Evolutionary conservation across 1,140 invertebrate genomes (phyloP).

Genomic region (Asbolus verrucosus): DNA sequence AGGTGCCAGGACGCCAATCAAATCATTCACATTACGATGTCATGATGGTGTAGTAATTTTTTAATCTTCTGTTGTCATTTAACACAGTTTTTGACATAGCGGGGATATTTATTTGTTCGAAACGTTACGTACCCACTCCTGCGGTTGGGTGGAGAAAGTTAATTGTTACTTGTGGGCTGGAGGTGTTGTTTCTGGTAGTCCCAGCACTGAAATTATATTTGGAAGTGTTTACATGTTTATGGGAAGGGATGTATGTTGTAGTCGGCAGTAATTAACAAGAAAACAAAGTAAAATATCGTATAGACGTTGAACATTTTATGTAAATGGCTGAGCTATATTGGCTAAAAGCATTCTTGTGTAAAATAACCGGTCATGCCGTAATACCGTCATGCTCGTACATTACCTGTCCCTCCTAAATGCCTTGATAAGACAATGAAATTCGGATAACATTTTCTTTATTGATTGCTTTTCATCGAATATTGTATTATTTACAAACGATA

Average conservation of each 20-base stretch:
- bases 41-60: slow-evolving; percentile 33
- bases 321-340: slow-evolving; percentile 54
- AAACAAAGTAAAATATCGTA: slow-evolving; percentile 46
- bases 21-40: slow-evolving; percentile 12
- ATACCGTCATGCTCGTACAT: slow-evolving; percentile 48
- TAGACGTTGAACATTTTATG: slow-evolving; percentile 52
- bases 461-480: slow-evolving; percentile 53
- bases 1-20: slow-evolving; percentile 32
- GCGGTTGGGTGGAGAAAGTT: too few species aligned
- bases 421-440: slow-evolving; percentile 52
- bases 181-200: slow-evolving; percentile 21
- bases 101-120: too few species aligned
- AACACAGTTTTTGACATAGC: not conserved
- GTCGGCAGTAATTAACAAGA: slow-evolving; percentile 43
- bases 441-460: slow-evolving; percentile 55
- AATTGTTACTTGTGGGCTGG: too few species aligned
- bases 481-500: slow-evolving; percentile 48
- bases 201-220: slow-evolving; percentile 22
- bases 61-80: slow-evolving; percentile 19
- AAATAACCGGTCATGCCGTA: slow-evolving; percentile 50
- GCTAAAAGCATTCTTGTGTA: slow-evolving; percentile 57
- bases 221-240: slow-evolving; percentile 42
- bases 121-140: too few species aligned
- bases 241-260: slow-evolving; percentile 27
- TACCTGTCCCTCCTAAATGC: slow-evolving; percentile 49